These are phyloP conservation scores for Esox niger DNA, from an alignment of 2,113 vertebrate species.

Conservation along the genomic window DNA sequence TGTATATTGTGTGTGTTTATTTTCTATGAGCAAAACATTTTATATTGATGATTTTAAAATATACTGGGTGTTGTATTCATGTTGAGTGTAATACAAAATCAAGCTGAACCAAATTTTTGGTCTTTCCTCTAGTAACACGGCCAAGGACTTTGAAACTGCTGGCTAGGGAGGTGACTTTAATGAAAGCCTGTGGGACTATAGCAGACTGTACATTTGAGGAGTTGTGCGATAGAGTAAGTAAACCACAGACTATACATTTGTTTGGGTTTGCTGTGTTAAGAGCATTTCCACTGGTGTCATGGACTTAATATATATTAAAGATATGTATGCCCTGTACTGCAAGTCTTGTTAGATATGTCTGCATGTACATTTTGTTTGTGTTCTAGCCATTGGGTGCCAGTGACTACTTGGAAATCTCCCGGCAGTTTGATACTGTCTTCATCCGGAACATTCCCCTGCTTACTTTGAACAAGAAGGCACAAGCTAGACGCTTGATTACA, in stretches of 20 bases:
- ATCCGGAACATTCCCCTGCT: slow-evolving; percentile 88
- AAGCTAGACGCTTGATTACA: slow-evolving; percentile 92
- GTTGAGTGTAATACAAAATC: neutral
- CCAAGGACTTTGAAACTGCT: slow-evolving; percentile 91
- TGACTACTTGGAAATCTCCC: slow-evolving; percentile 91
- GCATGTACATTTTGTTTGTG: slow-evolving; percentile 19
- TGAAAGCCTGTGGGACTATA: slow-evolving; percentile 93
- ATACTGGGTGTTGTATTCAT: neutral
- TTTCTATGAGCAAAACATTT: too few relatives aligned
- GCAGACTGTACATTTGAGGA: slow-evolving; percentile 97
- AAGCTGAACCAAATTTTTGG: neutral
- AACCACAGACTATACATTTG: neutral
- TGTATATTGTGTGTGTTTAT: too few relatives aligned
- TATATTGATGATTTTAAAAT: neutral
- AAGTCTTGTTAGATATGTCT: neutral
- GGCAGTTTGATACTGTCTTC: slow-evolving; percentile 89
- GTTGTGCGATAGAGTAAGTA: slow-evolving; percentile 92
- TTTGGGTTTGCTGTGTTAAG: too few relatives aligned
- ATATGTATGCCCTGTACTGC: neutral
- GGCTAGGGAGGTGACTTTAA: slow-evolving; percentile 88
- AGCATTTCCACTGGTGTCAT: too few relatives aligned
- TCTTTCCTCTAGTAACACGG: slow-evolving; percentile 85
- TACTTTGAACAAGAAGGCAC: slow-evolving; percentile 85
- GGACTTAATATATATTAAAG: too few relatives aligned
- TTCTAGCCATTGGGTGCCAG: slow-evolving; percentile 93